These are phyloP conservation scores for Cricetomys ansorgei DNA, from an alignment of 2,113 vertebrate genomes.

Conservation along the genomic window DNA sequence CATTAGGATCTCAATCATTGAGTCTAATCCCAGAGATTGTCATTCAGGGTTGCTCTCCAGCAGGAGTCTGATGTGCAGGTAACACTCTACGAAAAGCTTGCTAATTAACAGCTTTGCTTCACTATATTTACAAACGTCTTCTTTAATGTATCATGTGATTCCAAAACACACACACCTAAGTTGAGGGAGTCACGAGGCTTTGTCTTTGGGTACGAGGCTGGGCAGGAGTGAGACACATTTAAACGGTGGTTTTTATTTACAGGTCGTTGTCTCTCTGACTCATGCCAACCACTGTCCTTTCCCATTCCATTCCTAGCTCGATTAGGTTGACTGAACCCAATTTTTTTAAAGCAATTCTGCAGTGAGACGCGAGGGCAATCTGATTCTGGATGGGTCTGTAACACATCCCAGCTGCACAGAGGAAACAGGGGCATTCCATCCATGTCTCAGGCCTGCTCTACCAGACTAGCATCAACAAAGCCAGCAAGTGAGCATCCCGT, in stretches of 20 bases:
- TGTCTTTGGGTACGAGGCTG: neutral
- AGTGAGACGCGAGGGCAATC: neutral
- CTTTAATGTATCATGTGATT: neutral
- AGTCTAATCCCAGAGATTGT: neutral
- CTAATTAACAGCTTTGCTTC: conserved; percentile 7
- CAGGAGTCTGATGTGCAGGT: neutral
- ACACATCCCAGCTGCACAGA: conserved; percentile 1
- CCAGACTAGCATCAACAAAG: neutral
- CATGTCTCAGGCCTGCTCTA: neutral
- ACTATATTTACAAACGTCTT: neutral
- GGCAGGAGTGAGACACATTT: neutral
- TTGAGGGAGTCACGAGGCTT: neutral
- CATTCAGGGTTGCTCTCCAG: neutral
- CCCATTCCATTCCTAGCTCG: neutral
- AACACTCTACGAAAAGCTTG: neutral
- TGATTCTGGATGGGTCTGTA: conserved; percentile 52
- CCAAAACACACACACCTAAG: neutral
- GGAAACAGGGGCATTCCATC: conserved; percentile 20
- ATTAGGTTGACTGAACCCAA: neutral
- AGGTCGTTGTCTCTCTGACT: neutral
- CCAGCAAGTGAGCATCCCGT: neutral
- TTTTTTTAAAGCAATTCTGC: neutral
- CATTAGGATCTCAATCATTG: neutral
- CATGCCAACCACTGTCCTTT: neutral
- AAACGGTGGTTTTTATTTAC: neutral